Conservation (phyloP, 1,140 invertebrate species). For the Cylas formicarius region DNA sequence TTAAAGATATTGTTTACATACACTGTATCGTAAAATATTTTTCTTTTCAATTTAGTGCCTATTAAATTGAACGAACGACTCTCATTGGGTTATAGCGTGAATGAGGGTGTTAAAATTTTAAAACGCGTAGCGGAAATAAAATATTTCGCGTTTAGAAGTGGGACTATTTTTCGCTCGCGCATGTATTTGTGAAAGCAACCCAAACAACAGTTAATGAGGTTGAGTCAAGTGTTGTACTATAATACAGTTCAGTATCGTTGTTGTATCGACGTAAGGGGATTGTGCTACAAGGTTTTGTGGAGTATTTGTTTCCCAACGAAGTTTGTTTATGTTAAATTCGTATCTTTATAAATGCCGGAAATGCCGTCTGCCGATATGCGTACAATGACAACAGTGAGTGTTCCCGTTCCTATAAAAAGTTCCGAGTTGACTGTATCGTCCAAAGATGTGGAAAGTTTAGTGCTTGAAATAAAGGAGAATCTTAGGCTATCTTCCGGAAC, state of each 20-base stretch:
- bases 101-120: too few species aligned
- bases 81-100: too few species aligned
- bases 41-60: too few species aligned
- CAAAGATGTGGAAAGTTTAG: slow-evolving; percentile 54
- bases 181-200: slow-evolving; percentile 33
- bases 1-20: too few species aligned
- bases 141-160: too few species aligned
- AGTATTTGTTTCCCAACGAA: slow-evolving; percentile 10
- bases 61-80: too few species aligned
- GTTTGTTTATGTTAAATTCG: slow-evolving; percentile 7
- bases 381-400: slow-evolving; percentile 22
- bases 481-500: slow-evolving; percentile 48
- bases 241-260: slow-evolving; percentile 9
- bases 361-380: slow-evolving; percentile 40
- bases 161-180: slow-evolving; percentile 32
- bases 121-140: too few species aligned
- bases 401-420: slow-evolving; percentile 20
- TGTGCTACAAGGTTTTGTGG: not conserved
- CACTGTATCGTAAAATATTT: too few species aligned
- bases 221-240: slow-evolving; percentile 5
- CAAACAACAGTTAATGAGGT: slow-evolving; percentile 33
- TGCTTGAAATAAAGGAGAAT: slow-evolving; percentile 64
- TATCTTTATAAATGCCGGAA: slow-evolving; percentile 9
- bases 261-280: slow-evolving; percentile 11
- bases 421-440: slow-evolving; percentile 34